Evolutionary conservation across 2,113 vertebrate genomes (phyloP).

Genomic region (Anser brachyrhynchus): DNA sequence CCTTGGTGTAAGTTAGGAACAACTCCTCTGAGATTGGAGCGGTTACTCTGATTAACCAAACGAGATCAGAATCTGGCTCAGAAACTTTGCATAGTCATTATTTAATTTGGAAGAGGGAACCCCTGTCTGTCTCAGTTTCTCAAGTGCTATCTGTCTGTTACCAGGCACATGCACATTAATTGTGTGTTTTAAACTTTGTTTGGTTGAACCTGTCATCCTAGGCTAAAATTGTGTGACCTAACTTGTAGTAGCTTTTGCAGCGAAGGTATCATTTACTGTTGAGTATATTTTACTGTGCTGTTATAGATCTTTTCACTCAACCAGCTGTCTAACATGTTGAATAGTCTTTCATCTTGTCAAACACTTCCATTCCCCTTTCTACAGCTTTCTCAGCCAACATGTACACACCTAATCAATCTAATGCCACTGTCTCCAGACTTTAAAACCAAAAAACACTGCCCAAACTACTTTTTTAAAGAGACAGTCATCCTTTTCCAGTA

Average conservation of each 20-base stretch:
- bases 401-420: slow-evolving; percentile 86
- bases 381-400: slow-evolving; percentile 79
- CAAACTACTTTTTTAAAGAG: slow-evolving; percentile 77
- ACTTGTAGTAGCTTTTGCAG: slow-evolving; percentile 61
- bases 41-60: neutral
- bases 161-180: slow-evolving; percentile 54
- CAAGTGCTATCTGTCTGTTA: slow-evolving; percentile 65
- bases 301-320: slow-evolving; percentile 82
- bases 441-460: slow-evolving; percentile 71
- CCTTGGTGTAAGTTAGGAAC: neutral
- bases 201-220: slow-evolving; percentile 65
- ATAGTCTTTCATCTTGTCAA: slow-evolving; percentile 85
- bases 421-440: slow-evolving; percentile 84
- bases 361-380: slow-evolving; percentile 78
- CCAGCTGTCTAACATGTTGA: slow-evolving; percentile 83
- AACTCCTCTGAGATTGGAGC: neutral
- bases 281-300: slow-evolving; percentile 79
- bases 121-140: slow-evolving; percentile 66
- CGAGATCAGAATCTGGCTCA: slow-evolving; percentile 19
- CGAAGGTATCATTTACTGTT: slow-evolving; percentile 76
- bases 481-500: slow-evolving; percentile 49
- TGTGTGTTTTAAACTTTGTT: slow-evolving; percentile 64
- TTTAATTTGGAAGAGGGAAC: slow-evolving; percentile 63
- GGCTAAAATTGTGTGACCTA: slow-evolving; percentile 69
- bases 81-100: slow-evolving; percentile 55